Conservation (phyloP, 2,888 invertebrate species). For the Ophion ellenae region DNA sequence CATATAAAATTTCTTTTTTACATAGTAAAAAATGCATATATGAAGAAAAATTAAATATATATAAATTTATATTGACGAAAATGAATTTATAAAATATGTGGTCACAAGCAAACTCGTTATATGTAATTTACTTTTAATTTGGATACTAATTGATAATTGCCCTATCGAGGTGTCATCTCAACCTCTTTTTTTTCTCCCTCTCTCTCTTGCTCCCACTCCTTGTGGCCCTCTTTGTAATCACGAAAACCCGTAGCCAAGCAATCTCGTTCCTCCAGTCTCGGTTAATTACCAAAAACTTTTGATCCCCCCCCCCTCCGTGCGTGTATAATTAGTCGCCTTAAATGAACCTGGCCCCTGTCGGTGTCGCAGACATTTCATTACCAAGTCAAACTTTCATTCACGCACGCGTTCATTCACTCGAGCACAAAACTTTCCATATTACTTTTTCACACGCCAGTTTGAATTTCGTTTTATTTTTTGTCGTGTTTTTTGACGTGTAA, state of each 20-base stretch:
- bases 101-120: not conserved
- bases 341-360: slow-evolving; percentile 10
- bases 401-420: not conserved
- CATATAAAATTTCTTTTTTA: too few relatives aligned
- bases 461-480: not conserved
- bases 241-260: not conserved
- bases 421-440: not conserved
- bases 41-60: too few relatives aligned
- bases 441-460: not conserved
- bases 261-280: not conserved
- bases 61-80: too few relatives aligned
- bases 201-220: not conserved
- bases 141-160: slow-evolving; percentile 24
- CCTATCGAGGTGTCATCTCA: not conserved
- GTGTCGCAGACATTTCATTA: slow-evolving; percentile 32
- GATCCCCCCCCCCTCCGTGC: not conserved
- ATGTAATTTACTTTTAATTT: slow-evolving; percentile 18
- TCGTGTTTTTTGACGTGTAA: not conserved
- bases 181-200: not conserved
- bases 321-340: slow-evolving; percentile 31
- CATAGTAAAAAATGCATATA: too few relatives aligned
- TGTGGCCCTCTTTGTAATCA: not conserved
- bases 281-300: slow-evolving; percentile 34
- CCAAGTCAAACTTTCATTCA: not conserved
- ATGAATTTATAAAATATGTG: too few relatives aligned